Evolutionary conservation across 37 sponge, comb jelly and placozoan genomes (phyloP).

Genomic region (Halisarca cf. caerulea): DNA sequence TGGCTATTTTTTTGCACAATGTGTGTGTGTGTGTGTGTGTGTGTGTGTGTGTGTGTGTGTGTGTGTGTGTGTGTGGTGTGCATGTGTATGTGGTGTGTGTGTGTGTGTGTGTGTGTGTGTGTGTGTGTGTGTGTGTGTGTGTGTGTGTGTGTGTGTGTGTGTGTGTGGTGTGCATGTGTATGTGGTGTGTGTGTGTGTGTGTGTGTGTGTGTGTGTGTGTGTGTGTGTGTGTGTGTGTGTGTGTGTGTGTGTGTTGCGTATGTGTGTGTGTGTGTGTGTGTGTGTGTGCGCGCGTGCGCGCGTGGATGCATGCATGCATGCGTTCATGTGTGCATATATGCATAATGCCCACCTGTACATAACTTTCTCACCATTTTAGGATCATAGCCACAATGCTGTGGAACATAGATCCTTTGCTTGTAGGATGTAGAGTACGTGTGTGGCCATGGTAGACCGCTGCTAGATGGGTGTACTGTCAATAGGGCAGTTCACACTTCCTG

Average conservation of each 20-base stretch:
- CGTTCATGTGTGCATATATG: neutral
- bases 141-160: neutral
- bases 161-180: neutral
- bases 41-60: slow-evolving; percentile 18
- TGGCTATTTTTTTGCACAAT: neutral
- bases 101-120: neutral
- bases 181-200: neutral
- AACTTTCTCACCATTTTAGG: too few species aligned
- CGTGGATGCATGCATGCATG: neutral
- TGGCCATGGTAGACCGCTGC: too few species aligned
- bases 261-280: slow-evolving; percentile 3
- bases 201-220: slow-evolving; percentile 11
- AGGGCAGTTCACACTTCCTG: too few species aligned
- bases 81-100: too few species aligned
- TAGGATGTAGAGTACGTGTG: too few species aligned
- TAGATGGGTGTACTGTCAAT: too few species aligned
- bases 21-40: slow-evolving; percentile 32
- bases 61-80: slow-evolving; percentile 20
- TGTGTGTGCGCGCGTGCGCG: neutral
- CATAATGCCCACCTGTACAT: too few species aligned
- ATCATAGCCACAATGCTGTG: too few species aligned
- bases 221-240: slow-evolving; percentile 27
- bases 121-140: neutral
- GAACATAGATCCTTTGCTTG: too few species aligned
- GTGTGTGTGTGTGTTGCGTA: slow-evolving; percentile 19